A percentile compares a stretch with the other conserved stretches of the same genome.
These are phyloP conservation scores for Trichosurus vulpecula DNA, from an alignment of 2,797 vertebrate species.

Conservation along the genomic window DNA sequence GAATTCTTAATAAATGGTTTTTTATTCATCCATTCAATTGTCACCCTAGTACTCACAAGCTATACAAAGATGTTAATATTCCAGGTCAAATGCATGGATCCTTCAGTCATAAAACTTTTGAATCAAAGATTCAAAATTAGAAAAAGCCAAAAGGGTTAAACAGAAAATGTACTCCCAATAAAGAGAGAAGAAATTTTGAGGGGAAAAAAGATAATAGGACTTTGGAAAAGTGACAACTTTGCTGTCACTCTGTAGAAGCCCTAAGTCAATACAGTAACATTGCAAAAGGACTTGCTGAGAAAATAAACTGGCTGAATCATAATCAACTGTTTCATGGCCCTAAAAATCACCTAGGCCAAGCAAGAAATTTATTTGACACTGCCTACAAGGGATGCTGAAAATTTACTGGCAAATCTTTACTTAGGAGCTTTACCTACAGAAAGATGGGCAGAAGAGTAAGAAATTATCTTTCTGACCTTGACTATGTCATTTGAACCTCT, in stretches of 20 bases:
- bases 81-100: background rate
- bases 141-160: background rate
- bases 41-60: background rate
- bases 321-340: background rate
- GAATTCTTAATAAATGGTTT: background rate
- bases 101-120: background rate
- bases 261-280: background rate
- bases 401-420: background rate
- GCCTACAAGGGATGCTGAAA: background rate
- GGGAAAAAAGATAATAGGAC: conserved; percentile 14
- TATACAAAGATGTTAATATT: background rate
- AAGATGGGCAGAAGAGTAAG: background rate
- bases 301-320: background rate
- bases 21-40: background rate
- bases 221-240: background rate
- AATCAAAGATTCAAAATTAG: background rate
- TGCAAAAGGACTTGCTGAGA: background rate
- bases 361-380: conserved; percentile 20
- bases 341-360: background rate
- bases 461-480: background rate
- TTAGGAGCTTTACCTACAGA: background rate
- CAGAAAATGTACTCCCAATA: conserved; percentile 23
- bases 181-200: background rate
- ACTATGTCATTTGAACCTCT: background rate
- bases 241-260: background rate